Conservation (phyloP, 2,888 invertebrate genomes). For the Amphipyra tragopoginis region DNA sequence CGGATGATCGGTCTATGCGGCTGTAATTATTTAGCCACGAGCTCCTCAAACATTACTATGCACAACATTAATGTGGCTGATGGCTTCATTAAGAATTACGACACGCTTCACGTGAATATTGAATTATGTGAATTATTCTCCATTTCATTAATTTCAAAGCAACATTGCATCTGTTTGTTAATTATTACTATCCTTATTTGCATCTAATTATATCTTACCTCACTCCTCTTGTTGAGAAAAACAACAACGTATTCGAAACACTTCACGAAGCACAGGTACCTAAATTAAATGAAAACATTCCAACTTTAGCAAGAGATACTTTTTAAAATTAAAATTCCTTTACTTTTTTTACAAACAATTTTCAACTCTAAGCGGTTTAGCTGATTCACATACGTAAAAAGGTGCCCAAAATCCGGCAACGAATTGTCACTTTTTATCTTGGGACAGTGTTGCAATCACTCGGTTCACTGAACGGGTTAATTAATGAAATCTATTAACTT, state of each 20-base stretch:
- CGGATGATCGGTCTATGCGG: too few species aligned
- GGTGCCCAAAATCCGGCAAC: slow-evolving; percentile 75
- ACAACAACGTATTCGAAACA: neutral
- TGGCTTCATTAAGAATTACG: too few species aligned
- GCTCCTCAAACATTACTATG: too few species aligned
- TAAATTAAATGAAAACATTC: slow-evolving; percentile 11
- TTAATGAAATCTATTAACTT: slow-evolving; percentile 90
- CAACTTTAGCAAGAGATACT: slow-evolving; percentile 1
- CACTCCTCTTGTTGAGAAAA: neutral
- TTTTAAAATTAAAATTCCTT: slow-evolving; percentile 23
- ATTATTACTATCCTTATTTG: neutral
- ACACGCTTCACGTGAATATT: too few species aligned
- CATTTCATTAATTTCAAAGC: too few species aligned
- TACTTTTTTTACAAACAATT: slow-evolving; percentile 28
- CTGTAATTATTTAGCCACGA: too few species aligned
- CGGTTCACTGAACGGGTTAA: slow-evolving; percentile 89
- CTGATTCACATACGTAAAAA: slow-evolving; percentile 71
- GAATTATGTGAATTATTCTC: too few species aligned
- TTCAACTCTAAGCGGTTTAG: slow-evolving; percentile 67
- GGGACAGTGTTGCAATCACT: slow-evolving; percentile 85
- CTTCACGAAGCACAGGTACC: neutral
- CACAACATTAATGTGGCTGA: too few species aligned
- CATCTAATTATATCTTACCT: neutral
- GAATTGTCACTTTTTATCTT: slow-evolving; percentile 85
- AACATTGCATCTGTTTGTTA: too few species aligned